A percentile compares a stretch with the other conserved stretches of the same genome.
Evolutionary conservation across 1,140 invertebrate genomes (phyloP).

Genomic region (Cylas formicarius): DNA sequence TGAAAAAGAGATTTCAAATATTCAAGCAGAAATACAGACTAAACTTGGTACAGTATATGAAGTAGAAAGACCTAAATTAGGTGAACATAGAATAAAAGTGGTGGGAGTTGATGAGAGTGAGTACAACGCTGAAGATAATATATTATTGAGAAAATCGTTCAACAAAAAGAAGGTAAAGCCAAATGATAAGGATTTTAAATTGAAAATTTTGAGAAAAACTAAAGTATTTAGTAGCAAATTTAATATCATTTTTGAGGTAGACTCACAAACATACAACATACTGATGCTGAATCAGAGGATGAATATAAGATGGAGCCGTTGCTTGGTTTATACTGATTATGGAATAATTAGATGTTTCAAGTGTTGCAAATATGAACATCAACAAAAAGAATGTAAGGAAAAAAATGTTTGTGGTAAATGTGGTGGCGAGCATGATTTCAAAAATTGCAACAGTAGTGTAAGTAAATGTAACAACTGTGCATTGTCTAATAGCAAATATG

Average conservation of each 20-base stretch:
- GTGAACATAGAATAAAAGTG: slow-evolving; percentile 3
- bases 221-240: slow-evolving; percentile 2
- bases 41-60: background rate
- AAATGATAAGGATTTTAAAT: slow-evolving; percentile 4
- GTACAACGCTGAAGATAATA: background rate
- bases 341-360: slow-evolving; percentile 12
- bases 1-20: slow-evolving; percentile 2
- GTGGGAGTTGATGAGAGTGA: slow-evolving; percentile 3
- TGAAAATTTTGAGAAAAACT: slow-evolving; percentile 1
- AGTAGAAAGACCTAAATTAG: background rate
- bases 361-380: slow-evolving; percentile 9
- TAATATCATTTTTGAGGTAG: slow-evolving; percentile 4
- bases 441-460: background rate
- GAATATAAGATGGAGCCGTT: slow-evolving; percentile 11
- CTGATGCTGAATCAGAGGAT: slow-evolving; percentile 2
- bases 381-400: slow-evolving; percentile 7
- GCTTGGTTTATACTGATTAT: slow-evolving; percentile 10
- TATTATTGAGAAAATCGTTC: background rate
- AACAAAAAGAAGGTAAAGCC: background rate
- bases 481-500: slow-evolving; percentile 13
- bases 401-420: slow-evolving; percentile 7
- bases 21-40: slow-evolving; percentile 4
- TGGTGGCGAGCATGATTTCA: slow-evolving; percentile 6
- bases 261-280: slow-evolving; percentile 2
- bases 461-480: slow-evolving; percentile 8